A percentile compares a stretch with the other conserved stretches of the same genome.
Evolutionary conservation across 2,797 vertebrate genomes (phyloP).

Genomic region (Ctenopoma kingsleyae): DNA sequence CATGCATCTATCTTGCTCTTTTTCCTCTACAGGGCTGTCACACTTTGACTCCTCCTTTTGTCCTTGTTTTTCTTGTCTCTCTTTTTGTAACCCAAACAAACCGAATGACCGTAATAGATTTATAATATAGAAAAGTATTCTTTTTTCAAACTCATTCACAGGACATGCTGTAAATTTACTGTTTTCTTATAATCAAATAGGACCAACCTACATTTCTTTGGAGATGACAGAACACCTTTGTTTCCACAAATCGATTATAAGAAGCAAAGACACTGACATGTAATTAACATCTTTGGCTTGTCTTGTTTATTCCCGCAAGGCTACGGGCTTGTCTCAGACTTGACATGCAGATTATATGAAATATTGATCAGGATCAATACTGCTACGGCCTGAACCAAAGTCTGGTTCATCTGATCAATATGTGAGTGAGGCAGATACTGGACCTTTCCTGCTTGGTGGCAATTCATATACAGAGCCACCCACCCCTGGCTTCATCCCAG

Average conservation of each 20-base stretch:
- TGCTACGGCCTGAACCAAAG: constrained; percentile 56
- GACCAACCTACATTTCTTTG: constrained; percentile 2
- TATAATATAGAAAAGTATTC: constrained; percentile 7
- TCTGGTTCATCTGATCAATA: constrained; percentile 68
- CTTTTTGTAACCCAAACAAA: constrained; percentile 43
- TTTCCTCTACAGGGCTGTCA: constrained; percentile 46
- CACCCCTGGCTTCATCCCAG: constrained; percentile 30
- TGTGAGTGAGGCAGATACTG: constrained; percentile 47
- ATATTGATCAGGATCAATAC: constrained; percentile 76
- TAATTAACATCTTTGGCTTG: constrained; percentile 66
- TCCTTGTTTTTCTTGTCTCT: constrained; percentile 33
- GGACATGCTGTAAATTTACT: background rate
- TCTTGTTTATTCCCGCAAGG: constrained; percentile 33
- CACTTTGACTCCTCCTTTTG: constrained; percentile 24
- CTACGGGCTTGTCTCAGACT: constrained; percentile 37
- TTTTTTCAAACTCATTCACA: constrained; percentile 16
- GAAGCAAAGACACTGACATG: constrained; percentile 53
- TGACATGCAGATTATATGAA: constrained; percentile 80
- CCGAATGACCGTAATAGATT: constrained; percentile 69
- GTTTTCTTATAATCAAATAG: background rate
- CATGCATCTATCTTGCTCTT: constrained; percentile 62
- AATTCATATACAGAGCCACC: constrained; percentile 60
- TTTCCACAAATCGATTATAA: constrained; percentile 54
- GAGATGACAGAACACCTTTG: constrained; percentile 27
- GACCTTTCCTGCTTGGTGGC: constrained; percentile 67